phyloP scores from a whole-genome alignment of 2,113 vertebrate genomes.

The Labeo rohita region DNA sequence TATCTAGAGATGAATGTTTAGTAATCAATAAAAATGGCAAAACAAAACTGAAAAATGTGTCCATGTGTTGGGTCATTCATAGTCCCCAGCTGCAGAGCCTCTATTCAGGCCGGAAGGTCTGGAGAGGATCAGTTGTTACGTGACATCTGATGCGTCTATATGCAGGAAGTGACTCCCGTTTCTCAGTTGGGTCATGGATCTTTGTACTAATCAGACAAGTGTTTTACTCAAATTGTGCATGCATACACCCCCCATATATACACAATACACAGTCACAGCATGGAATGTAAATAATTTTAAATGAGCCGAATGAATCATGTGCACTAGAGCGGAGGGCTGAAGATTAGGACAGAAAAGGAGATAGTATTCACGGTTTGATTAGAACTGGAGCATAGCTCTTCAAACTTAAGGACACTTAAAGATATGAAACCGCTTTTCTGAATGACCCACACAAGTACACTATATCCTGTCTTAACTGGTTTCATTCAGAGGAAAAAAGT shows the following conservation, averaged over 20 bases:
- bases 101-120: constrained; percentile 31
- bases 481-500: not conserved
- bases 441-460: constrained; percentile 6
- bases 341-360: constrained; percentile 5
- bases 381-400: not conserved
- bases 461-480: not conserved
- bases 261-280: not conserved
- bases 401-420: not conserved
- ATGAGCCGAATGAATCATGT: not conserved
- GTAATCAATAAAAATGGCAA: constrained; percentile 18
- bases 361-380: not conserved
- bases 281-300: not conserved
- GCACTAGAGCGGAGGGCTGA: not conserved
- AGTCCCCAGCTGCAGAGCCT: constrained; percentile 23
- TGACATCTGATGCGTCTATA: constrained; percentile 40
- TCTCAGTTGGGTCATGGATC: not conserved
- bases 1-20: constrained; percentile 7
- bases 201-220: not conserved
- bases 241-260: not conserved
- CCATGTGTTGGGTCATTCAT: not conserved
- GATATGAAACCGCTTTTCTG: constrained; percentile 7
- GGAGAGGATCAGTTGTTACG: constrained; percentile 36
- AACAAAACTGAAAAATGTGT: not conserved
- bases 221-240: not conserved
- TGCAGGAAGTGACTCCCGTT: constrained; percentile 38